Evolutionary conservation across 1,140 invertebrate species (phyloP).

Genomic region (Cyphomyrmex costatus): DNA sequence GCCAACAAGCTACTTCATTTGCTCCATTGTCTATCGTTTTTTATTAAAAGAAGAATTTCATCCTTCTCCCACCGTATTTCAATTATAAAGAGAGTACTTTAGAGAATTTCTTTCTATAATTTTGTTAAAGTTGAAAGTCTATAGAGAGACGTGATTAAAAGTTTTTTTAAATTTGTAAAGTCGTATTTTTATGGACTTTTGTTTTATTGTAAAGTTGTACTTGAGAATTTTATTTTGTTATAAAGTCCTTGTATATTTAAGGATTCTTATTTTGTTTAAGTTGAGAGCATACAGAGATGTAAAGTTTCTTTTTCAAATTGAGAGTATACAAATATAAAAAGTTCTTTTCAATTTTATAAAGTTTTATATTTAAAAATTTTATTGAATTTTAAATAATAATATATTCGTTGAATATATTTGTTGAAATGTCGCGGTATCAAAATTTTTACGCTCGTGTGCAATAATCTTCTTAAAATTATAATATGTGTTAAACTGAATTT

Average conservation of each 20-base stretch:
- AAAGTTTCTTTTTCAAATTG: background rate
- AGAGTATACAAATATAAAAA: background rate
- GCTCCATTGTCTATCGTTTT: slow-evolving; percentile 1
- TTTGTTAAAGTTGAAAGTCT: background rate
- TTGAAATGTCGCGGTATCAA: background rate
- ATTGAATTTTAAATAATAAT: background rate
- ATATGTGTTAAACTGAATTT: background rate
- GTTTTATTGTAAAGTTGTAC: too few species aligned
- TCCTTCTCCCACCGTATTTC: background rate
- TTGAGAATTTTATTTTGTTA: too few species aligned
- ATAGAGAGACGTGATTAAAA: background rate
- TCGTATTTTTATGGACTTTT: background rate
- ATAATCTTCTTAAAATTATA: background rate
- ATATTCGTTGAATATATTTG: background rate
- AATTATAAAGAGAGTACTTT: background rate
- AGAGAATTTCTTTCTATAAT: background rate
- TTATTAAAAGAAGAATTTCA: background rate
- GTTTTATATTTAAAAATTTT: too few species aligned
- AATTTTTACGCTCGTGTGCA: background rate
- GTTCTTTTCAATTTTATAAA: background rate
- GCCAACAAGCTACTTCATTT: background rate
- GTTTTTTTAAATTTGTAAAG: background rate
- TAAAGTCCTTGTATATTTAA: too few species aligned
- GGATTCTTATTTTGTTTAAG: background rate
- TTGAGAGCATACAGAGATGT: background rate